Base-by-base conservation (phyloP, 2,797 vertebrate genomes). In the Chiroxiphia lanceolata region DNA sequence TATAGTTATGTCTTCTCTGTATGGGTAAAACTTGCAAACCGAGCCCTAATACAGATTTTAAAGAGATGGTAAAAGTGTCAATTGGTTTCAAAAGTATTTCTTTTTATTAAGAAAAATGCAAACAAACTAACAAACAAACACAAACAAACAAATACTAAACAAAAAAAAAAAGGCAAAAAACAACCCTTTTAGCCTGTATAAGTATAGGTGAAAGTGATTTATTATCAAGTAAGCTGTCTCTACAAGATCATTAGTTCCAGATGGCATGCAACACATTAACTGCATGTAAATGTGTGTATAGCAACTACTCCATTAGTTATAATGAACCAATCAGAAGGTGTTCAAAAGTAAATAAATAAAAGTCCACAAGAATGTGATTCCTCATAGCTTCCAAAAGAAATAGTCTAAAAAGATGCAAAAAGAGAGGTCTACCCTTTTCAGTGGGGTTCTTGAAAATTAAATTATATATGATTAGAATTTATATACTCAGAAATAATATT, bases 161-260 rank as follows among this genome's bases (percentile, higher is more conserved):
- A 40, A 89, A 79, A 80, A 53, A 38, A 36, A 10, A 15, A 8
- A 31, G 12, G 4, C 5, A 17, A 8, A 53, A 53, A 5, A 3
- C 29, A 31, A 6, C 2, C 15, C 74, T 80, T 29, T 68, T 77
- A 87, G 12, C 19, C 16, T 11, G 0, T 18, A 11, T 45, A 77
- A 75, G 12, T 38, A 60, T 14, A 93, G 36, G 33, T 82, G 65
- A 70, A 95, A 89, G 40, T 63, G 21, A 90, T 94, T 83, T 88
- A 91, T 70, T 79, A 42, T 45, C 87, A 91, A 90, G 79, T 71
- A 72, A 93, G 12, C 20, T 83, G 33, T 71, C 48, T 87, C 48
- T 87, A 80, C 20, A 72, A 67, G 22, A 81, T 4, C 61, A 74
- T 93, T 91, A 82, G 83, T 87, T 96, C 70, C 67, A 94, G 59